Evolutionary conservation across 2,797 vertebrate genomes (phyloP), one percentile per base, ranked within the genome.

Genomic region (Philypnodon macrostomus): DNA sequence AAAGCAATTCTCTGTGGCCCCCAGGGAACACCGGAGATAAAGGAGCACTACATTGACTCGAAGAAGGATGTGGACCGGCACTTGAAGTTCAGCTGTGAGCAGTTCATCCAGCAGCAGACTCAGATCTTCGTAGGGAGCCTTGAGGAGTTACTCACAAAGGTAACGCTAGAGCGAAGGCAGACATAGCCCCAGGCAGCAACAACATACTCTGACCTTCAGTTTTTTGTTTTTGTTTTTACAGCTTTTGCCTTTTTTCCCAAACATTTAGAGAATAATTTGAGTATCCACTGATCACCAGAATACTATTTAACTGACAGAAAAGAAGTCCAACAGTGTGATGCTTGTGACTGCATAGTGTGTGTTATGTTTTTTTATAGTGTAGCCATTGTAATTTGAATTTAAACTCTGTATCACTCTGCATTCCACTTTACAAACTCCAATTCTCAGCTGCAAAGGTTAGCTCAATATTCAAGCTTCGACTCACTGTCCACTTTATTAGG

Each of bases 61-160:
- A 98, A 98, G 82, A 98, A 97, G 68, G 96, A 98, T 0, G 96
- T 98, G 54, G 96, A 98, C 81, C 93, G 93, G 16, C 92, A 98
- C 67, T 88, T 97, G 80, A 97, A 97, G 73, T 90, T 91, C 15
- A 94, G 94, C 58, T 98, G 96, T 55, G 96, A 97, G 81, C 93
- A 94, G 84, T 97, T 98, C 67, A 98, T 97, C 74, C 95, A 98
- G 87, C 95, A 97, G 85, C 95, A 95, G 84, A 98, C 92, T 53
- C 92, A 84, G 59, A 90, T 93, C 77, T 95, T 97, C 41, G 90
- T 93, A 61, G 93, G 93, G 27, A 93, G 88, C 58, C 89, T 96
- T 88, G 95, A 98, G 74, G 94, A 96, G 66, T 95, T 98, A 81
- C 89, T 96, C 85, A 86, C 91, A 65, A 98, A 97, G 93, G 96